Evolutionary conservation across 2,888 invertebrate genomes (phyloP), one percentile per base, ranked within the genome.

Genomic region (Drosophila monieri): DNA sequence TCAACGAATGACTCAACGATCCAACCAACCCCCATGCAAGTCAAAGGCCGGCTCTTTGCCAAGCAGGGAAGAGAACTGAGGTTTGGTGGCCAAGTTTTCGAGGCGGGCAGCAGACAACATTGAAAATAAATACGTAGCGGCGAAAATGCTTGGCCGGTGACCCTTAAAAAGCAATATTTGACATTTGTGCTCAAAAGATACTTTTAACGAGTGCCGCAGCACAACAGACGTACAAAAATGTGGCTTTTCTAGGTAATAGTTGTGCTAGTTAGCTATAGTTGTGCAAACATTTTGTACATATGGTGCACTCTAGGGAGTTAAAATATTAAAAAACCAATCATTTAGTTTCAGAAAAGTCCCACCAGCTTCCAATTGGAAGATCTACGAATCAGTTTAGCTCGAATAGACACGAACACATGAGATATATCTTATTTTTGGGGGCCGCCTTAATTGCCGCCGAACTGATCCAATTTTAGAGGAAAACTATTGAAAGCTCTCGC

Each of bases 121-220:
- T 77, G 72, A 80, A 81, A 71, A 61, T 49, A 69, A 55, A 64
- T 57, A 71, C 66, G 60, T 43, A 69, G 54, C 70, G 53, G 58
- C 53, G 54, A 58, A 59, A 62, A 76, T 69, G 61, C 71, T 85
- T 85, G 80, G 73, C 49, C 51, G 67, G 41, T 88, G 85, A 85
- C 86, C 85, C 85, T 85, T 85, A 85, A 85, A 85, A 88, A 83
- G 84, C 85, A 69, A 85, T 88, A 85, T 85, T 85, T 85, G 85
- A 85, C 85, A 78, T 88, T 85, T 85, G 85, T 88, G 86, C 85
- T 85, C 84, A 75, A 85, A 85, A 80, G 48, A 85, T 58, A 85
- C 77, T 78, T 84, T 78, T 58, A 39, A 64, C 47, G 41, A 67
- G 73, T 21, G 39, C 48, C 14, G 48, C 32, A 57, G 30, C 41